Conservation (phyloP, 2,113 vertebrate genomes). For the Aspiorhynchus laticeps region DNA sequence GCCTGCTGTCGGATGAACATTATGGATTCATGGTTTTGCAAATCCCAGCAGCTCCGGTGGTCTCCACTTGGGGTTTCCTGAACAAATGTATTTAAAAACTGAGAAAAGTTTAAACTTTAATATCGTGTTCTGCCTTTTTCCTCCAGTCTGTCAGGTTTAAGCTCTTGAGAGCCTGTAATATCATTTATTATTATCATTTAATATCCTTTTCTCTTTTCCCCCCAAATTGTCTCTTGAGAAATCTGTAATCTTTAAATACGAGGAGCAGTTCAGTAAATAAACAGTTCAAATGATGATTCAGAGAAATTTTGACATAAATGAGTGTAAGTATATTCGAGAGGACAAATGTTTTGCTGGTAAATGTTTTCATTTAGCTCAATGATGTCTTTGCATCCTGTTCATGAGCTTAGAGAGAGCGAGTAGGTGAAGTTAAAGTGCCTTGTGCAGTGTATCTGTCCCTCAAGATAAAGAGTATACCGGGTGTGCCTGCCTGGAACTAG, state of each 20-base stretch:
- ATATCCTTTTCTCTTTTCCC: constrained; percentile 45
- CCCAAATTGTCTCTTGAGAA: constrained; percentile 55
- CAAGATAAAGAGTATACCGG: constrained; percentile 69
- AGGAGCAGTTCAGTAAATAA: constrained; percentile 59
- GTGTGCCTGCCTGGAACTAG: constrained; percentile 63
- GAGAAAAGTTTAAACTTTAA: constrained; percentile 48
- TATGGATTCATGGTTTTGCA: constrained; percentile 25
- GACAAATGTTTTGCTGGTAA: constrained; percentile 73
- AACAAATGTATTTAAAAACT: constrained; percentile 27
- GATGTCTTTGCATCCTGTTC: constrained; percentile 67
- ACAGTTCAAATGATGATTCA: constrained; percentile 67
- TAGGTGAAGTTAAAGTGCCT: constrained; percentile 79
- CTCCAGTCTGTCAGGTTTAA: constrained; percentile 43
- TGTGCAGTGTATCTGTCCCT: constrained; percentile 75
- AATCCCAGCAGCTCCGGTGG: constrained; percentile 22
- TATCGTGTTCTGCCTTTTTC: constrained; percentile 27
- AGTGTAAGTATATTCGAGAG: constrained; percentile 69
- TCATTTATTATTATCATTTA: no score
- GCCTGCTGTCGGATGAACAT: constrained; percentile 30
- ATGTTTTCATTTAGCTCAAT: constrained; percentile 60
- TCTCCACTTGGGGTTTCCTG: constrained; percentile 19
- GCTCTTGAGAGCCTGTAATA: constrained; percentile 50
- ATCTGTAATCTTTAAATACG: constrained; percentile 61
- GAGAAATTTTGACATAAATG: constrained; percentile 73
- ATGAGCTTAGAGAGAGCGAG: constrained; percentile 63